Evolutionary conservation across 2,888 invertebrate species (phyloP), one percentile per base, ranked within the genome.

Genomic region (Tipula confusa): DNA sequence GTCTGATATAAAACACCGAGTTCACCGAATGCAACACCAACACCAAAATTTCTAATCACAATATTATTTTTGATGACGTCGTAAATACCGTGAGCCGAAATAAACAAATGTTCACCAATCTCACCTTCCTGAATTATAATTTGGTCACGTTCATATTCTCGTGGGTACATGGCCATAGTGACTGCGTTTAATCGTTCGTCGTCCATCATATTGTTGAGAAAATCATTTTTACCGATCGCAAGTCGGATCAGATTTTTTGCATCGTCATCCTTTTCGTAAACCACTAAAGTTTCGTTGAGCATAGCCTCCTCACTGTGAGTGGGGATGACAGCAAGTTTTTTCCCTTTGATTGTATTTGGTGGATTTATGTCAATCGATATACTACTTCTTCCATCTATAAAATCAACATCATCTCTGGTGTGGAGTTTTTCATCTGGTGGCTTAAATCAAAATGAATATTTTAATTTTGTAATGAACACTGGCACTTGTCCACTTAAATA

Each of bases 1-100:
- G 97, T 97, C 90, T 97, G 97, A 90, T 98, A 98, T 31, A 98
- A 91, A 86, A 98, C 94, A 7, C 98, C 98, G 83, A 98, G 91
- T 90, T 98, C 98, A 0, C 98, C 98, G 90, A 98, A 93, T 85
- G 96, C 93, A 87, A 94, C 92, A 4, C 96, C 96, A 0, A 95
- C 93, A 0, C 94, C 94, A 88, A 98, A 95, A 84, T 92, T 94
- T 79, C 94, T 94, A 81, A 97, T 93, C 2, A 93, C 92, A 87
- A 94, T 92, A 9, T 93, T 94, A 79, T 94, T 93, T 87, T 97
- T 95, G 38, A 95, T 92, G 13, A 98, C 96, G 88, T 97, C 96
- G 87, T 96, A 95, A 85, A 93, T 93, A 29, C 98, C 98, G 85
- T 94, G 93, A 85, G 95, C 95, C 0, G 96, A 96, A 0, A 97